Base-by-base conservation (phyloP, 1,140 invertebrate species). In the Drosophila prosaltans region DNA sequence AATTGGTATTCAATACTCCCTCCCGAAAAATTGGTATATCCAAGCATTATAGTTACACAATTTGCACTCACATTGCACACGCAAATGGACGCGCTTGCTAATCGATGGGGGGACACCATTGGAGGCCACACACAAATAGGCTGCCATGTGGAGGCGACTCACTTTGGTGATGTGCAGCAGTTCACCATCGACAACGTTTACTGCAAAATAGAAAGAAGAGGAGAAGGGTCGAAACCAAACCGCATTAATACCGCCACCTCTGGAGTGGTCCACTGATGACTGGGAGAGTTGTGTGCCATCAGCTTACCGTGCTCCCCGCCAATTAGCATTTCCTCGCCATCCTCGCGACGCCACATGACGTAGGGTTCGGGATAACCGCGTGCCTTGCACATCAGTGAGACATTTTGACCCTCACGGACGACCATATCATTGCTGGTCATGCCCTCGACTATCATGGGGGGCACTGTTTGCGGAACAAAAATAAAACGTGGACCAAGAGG, bases 341-440 rank as follows among this genome's bases (percentile, higher is more conserved):
- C 97, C 92, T 98, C 97, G 48, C 97, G 93, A 51, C 97, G 93
- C 97, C 97, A 98, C 95, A 97, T 97, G 72, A 98, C 95, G 85
- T 97, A 97, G 57, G 97, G 97, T 71, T 97, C 96, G 0, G 97
- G 97, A 92, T 97, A 97, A 60, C 97, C 97, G 11, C 94, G 94
- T n/a, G 97, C 97, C 90, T 96, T 96, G 92, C 97, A 98, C 51
- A 95, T 95, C 92, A 98, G 93, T 11, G 96, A 97, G 24, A 98
- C 96, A 91, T 98, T 98, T 9, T 95, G 95, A 2, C 96, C 96
- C 93, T 98, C 97, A 21, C 97, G 94, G 1, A 98, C 97, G 26
- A 98, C 96, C 94, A 98, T 96, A 90, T 98, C 97, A 9, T 96
- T 95, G 84, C 96, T 97, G 24, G 97, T 97, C 93, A 97, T 96